Evolutionary conservation across 2,113 vertebrate genomes (phyloP).

Genomic region (Chaenocephalus aceratus): DNA sequence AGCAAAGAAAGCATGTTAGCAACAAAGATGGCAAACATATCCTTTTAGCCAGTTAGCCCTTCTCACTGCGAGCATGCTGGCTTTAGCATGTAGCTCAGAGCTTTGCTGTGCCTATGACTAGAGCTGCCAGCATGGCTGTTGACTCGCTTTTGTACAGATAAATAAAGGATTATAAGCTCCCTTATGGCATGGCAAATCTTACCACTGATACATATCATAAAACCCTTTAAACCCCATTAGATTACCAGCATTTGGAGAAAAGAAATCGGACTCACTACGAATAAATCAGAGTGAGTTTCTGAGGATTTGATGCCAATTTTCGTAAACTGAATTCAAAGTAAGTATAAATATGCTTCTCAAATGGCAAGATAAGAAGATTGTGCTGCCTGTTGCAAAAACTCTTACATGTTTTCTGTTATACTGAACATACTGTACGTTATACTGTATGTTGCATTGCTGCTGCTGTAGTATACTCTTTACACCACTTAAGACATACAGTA

Average conservation of each 20-base stretch:
- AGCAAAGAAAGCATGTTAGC: background rate
- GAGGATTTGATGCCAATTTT: background rate
- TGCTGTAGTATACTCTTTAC: background rate
- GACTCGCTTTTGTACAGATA: constrained; percentile 3
- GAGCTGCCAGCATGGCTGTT: background rate
- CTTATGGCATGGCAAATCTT: background rate
- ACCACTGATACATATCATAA: background rate
- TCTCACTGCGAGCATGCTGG: background rate
- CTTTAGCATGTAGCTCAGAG: background rate
- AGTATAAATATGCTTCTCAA: background rate
- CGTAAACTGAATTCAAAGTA: background rate
- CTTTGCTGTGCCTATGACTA: background rate
- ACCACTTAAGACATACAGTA: background rate
- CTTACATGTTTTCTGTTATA: background rate
- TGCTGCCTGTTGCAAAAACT: background rate
- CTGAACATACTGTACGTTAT: background rate
- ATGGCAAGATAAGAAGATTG: background rate
- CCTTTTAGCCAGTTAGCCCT: too few relatives aligned
- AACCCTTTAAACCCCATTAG: background rate
- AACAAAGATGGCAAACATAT: background rate
- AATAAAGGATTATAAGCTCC: constrained; percentile 19
- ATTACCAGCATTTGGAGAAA: background rate
- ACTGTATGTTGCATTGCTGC: background rate
- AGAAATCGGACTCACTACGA: background rate
- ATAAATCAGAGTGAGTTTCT: background rate